Evolutionary conservation across 2,888 invertebrate genomes (phyloP).

Genomic region (Kryphioiulus occultus): DNA sequence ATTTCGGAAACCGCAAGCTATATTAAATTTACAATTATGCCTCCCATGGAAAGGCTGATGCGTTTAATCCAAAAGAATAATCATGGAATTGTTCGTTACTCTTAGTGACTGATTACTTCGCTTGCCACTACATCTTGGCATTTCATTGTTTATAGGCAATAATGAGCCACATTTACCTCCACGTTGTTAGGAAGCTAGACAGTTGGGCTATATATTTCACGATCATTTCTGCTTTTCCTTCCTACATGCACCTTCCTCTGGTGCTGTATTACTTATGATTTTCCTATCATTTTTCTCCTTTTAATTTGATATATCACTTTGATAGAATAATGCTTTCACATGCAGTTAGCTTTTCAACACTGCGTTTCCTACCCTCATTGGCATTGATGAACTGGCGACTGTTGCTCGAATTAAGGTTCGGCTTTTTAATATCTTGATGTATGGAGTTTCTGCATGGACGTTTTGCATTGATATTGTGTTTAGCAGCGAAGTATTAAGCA

Average conservation of each 20-base stretch:
- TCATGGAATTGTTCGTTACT: slow-evolving; percentile 18
- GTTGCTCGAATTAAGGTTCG: neutral
- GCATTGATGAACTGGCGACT: slow-evolving; percentile 30
- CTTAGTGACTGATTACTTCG: neutral
- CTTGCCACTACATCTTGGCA: neutral
- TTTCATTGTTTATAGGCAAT: slow-evolving; percentile 31
- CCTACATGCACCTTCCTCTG: slow-evolving; percentile 17
- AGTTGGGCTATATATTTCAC: neutral
- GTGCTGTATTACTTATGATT: slow-evolving; percentile 30
- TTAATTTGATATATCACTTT: slow-evolving; percentile 24
- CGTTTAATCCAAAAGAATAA: neutral
- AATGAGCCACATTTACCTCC: neutral
- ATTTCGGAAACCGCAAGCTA: neutral
- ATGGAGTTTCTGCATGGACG: neutral
- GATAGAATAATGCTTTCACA: slow-evolving; percentile 18
- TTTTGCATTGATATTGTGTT: neutral
- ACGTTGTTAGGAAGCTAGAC: neutral
- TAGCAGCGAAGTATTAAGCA: neutral
- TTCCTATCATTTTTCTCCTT: slow-evolving; percentile 33
- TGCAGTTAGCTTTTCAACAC: neutral
- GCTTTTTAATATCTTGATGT: slow-evolving; percentile 24
- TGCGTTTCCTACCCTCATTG: neutral
- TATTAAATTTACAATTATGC: slow-evolving; percentile 18
- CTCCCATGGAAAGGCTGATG: neutral
- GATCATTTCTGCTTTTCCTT: neutral